phyloP scores from a whole-genome alignment of 2,113 vertebrate genomes.

The Brachyistius frenatus region DNA sequence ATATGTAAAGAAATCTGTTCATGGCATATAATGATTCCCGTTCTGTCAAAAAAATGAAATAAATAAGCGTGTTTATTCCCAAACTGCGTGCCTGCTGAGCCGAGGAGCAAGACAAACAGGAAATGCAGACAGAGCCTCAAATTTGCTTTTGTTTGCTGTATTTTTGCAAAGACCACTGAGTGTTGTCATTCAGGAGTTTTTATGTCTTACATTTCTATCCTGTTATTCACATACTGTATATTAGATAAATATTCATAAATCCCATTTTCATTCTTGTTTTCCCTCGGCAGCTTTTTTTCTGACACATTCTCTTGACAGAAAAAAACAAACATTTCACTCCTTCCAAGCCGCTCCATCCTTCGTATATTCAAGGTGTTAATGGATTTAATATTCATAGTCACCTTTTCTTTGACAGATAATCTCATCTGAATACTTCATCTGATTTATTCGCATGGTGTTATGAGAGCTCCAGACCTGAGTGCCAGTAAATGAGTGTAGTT shows the following conservation, averaged over 20 bases:
- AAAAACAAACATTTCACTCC: too few relatives aligned
- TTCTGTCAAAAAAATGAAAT: constrained; percentile 40
- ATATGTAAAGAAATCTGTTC: constrained; percentile 80
- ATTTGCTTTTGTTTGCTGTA: not conserved
- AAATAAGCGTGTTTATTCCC: constrained; percentile 46
- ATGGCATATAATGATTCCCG: constrained; percentile 58
- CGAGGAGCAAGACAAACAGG: constrained; percentile 20
- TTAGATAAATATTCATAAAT: constrained; percentile 18
- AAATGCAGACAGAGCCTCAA: constrained; percentile 10
- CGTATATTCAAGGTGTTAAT: not conserved
- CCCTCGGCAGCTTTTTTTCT: not conserved
- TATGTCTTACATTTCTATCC: not conserved
- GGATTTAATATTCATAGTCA: constrained; percentile 7
- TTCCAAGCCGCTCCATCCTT: not conserved
- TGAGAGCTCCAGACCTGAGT: not conserved
- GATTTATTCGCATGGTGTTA: constrained; percentile 31
- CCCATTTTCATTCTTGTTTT: not conserved
- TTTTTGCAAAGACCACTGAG: not conserved
- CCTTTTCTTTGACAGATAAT: not conserved
- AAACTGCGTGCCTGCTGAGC: constrained; percentile 51
- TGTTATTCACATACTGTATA: constrained; percentile 20
- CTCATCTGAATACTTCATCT: constrained; percentile 6
- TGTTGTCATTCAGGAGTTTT: constrained; percentile 4
- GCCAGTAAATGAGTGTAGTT: constrained; percentile 33
- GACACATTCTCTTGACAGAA: too few relatives aligned